Base-by-base conservation (phyloP, 2,797 vertebrate genomes). In the Centropyge bicolor region DNA sequence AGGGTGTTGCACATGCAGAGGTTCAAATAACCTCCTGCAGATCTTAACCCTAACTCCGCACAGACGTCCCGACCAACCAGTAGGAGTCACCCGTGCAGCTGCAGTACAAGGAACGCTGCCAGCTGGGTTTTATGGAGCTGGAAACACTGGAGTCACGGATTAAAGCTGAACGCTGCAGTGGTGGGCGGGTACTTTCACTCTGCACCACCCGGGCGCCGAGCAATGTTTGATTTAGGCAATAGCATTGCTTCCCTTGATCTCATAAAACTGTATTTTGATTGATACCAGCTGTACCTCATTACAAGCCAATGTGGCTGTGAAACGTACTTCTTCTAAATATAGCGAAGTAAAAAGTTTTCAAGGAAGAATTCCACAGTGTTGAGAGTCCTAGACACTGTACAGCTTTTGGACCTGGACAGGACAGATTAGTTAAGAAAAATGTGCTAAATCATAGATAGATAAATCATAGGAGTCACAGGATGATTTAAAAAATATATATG, bases 21-120 rank as follows among this genome's bases (percentile, higher is more conserved):
- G 66, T 81, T 87, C 64, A 82, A 70, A 82, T 73, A 65, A 64
- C 56, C 55, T 79, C 83, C 74, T 22, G 70, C 81, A 69, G 79
- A 80, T 79, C 19, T 68, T 16, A 49, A 62, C 78, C 64, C 61
- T 35, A 54, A 49, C 62, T 60, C 57, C 16, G 49, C 60, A 67
- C 73, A 80, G 64, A 73, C 12, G 20, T 27, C 71, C 64, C 36
- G 31, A 59, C 69, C 52, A 65, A 54, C 63, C 74, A 76, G 70
- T 76, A 60, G 77, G 80, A 82, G 78, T 84, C 83, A 64, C 65
- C 69, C 31, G n/a, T 27, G 61, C 43, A 52, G 77, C 61, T 54
- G 27, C 27, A 31, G 27, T 31, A 24, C 24, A 14, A 72, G 70
- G 72, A 81, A 76, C 31, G 11, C 55, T 70, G 81, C 74, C 80